Evolutionary conservation across 2,888 invertebrate genomes (phyloP).

Genomic region (Salticus scenicus): DNA sequence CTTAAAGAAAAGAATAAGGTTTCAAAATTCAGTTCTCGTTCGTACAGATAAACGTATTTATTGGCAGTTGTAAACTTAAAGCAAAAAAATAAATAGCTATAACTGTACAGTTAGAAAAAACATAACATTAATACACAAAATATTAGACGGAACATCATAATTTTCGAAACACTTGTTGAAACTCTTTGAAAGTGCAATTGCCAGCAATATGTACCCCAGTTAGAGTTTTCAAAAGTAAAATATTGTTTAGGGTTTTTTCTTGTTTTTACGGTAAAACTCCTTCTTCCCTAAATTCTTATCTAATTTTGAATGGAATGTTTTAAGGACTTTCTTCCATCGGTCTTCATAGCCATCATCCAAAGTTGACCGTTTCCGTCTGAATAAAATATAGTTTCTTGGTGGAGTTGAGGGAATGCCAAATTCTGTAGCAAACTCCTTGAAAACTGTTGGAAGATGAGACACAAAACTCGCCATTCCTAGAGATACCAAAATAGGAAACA

Average conservation of each 20-base stretch:
- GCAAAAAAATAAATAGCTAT: too few species aligned
- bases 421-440: conserved; percentile 62
- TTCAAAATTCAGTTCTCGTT: too few species aligned
- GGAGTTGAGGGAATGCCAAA: conserved; percentile 59
- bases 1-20: too few species aligned
- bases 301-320: conserved; percentile 13
- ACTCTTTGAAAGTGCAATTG: conserved; percentile 19
- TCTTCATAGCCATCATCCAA: background rate
- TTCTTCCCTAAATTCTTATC: background rate
- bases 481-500: conserved; percentile 62
- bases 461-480: conserved; percentile 67
- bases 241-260: background rate
- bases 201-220: conserved; percentile 6
- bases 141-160: too few species aligned
- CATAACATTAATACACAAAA: too few species aligned
- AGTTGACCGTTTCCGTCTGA: conserved; percentile 23
- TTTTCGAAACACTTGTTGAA: too few species aligned
- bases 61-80: too few species aligned
- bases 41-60: too few species aligned
- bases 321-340: conserved; percentile 12
- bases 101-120: too few species aligned
- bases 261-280: background rate
- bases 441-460: conserved; percentile 62
- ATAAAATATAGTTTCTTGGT: conserved; percentile 33
- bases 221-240: background rate